Base-by-base conservation (phyloP, 2,888 invertebrate genomes). In the Byasa hedistus region DNA sequence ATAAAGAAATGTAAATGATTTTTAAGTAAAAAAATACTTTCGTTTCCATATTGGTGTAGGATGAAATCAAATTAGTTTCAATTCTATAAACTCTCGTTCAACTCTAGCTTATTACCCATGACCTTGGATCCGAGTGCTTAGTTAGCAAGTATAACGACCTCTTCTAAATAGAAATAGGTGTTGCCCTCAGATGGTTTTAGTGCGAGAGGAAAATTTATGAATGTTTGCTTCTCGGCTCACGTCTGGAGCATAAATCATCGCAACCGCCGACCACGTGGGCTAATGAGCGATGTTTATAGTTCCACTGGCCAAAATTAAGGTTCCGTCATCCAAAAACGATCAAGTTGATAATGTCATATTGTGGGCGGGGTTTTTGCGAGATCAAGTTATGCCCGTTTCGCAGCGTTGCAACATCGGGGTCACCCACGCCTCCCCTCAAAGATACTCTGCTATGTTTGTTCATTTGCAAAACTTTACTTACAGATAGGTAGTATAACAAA, bases 321-420 rank as follows among this genome's bases (percentile, higher is more conserved):
- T 57, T 27, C 23, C 57, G 21, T 21, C 36, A 44, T 22, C 64
- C 64, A 60, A 56, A 65, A 65, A 60, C 55, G 65, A 56, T 21
- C 60, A 44, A 55, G 27, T 54, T 23, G 54, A 55, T 64, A 64
- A 64, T 59, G 67, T 51, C 62, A 67, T 52, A 54, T 56, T 63
- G 67, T 64, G 57, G 67, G 67, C 52, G 60, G 64, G 36, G 21
- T 51, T 63, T n/a, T 54, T 51, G 63, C 58, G 56, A 63, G 63
- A 63, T 66, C 62, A 27, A 57, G 67, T 68, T 60, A 57, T 57
- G 67, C 60, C 44, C 44, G 51, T 68, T 68, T 61, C 51, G 56
- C 59, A 59, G 59, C 23, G 27, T 68, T 68, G 64, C 63, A 61
- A 64, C 64, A 68, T 64, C 57, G 61, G 44, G 64, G 67, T 68